These are phyloP conservation scores for Aphidius ervi DNA, from an alignment of 1,140 invertebrate genomes.

Conservation along the genomic window DNA sequence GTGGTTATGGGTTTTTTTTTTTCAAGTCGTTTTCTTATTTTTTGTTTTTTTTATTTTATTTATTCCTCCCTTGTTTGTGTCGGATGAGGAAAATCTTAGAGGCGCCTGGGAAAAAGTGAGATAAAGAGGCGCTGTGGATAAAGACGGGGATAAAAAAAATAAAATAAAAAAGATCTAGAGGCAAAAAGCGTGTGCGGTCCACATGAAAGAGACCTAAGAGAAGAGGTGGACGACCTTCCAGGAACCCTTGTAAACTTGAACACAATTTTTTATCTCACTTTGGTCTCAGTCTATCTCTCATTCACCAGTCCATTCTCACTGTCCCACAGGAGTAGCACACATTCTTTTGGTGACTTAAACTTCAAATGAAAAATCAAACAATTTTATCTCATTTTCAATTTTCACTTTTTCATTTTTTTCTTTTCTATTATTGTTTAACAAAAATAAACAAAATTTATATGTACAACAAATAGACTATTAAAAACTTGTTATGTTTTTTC, in stretches of 20 bases:
- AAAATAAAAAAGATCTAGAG: conserved; percentile 19
- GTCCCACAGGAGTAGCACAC: too few relatives aligned
- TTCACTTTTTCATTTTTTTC: conserved; percentile 22
- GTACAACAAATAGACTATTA: too few relatives aligned
- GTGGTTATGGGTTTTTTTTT: conserved; percentile 1
- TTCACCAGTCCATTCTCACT: conserved; percentile 20
- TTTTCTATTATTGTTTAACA: background rate
- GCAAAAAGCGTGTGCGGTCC: conserved; percentile 37
- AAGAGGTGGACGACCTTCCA: conserved; percentile 49
- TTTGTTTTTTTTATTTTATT: background rate
- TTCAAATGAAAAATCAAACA: background rate
- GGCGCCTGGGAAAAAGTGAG: conserved; percentile 26
- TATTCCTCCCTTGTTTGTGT: conserved; percentile 5
- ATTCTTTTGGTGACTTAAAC: background rate
- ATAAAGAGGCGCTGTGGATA: conserved; percentile 20
- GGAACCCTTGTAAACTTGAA: conserved; percentile 51
- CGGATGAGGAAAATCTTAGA: conserved; percentile 20
- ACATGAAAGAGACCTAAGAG: conserved; percentile 49
- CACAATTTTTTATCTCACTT: conserved; percentile 32
- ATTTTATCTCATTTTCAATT: conserved; percentile 6
- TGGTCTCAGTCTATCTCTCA: conserved; percentile 23
- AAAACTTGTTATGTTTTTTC: too few relatives aligned
- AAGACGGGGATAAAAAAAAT: conserved; percentile 9
- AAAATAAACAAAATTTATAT: background rate
- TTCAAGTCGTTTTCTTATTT: background rate